Evolutionary conservation across 2,888 invertebrate species (phyloP).

Genomic region (Argynnis bischoffii): DNA sequence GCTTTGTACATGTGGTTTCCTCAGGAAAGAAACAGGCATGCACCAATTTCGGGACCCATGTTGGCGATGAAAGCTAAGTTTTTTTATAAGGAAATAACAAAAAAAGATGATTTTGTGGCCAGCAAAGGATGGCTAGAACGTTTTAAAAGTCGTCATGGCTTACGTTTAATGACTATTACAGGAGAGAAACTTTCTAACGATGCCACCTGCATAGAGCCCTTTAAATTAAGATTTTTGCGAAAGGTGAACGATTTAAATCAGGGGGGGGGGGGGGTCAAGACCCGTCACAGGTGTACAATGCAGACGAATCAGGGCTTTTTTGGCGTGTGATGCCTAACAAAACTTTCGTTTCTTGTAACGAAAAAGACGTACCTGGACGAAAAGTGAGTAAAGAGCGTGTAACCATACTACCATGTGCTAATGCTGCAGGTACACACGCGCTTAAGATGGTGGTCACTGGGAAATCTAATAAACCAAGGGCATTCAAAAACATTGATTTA

Average conservation of each 20-base stretch:
- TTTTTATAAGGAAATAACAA: constrained; percentile 44
- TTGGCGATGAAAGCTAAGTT: constrained; percentile 42
- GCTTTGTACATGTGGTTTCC: constrained; percentile 45
- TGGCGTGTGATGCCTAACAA: too few relatives aligned
- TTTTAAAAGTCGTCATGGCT: too few relatives aligned
- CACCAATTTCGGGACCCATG: constrained; percentile 41
- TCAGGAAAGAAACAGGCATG: constrained; percentile 42
- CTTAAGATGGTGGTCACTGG: constrained; percentile 43
- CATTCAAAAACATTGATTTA: constrained; percentile 38
- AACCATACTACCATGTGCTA: constrained; percentile 43
- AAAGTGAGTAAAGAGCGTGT: constrained; percentile 44
- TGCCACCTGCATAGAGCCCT: too few relatives aligned
- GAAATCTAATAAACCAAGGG: constrained; percentile 45
- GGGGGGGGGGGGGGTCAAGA: too few relatives aligned
- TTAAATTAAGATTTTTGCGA: too few relatives aligned
- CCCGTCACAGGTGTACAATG: too few relatives aligned
- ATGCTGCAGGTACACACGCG: constrained; percentile 8
- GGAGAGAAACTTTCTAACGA: too few relatives aligned
- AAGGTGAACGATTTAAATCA: too few relatives aligned
- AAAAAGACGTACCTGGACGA: constrained; percentile 41
- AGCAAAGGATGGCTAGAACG: constrained; percentile 41
- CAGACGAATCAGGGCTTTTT: too few relatives aligned
- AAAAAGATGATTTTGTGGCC: constrained; percentile 44
- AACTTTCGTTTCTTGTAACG: constrained; percentile 43
- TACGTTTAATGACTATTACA: too few relatives aligned